A percentile compares a stretch with the other conserved stretches of the same genome.
These are phyloP conservation scores for Crepidodera aurea DNA, from an alignment of 2,888 invertebrate genomes.

Conservation along the genomic window DNA sequence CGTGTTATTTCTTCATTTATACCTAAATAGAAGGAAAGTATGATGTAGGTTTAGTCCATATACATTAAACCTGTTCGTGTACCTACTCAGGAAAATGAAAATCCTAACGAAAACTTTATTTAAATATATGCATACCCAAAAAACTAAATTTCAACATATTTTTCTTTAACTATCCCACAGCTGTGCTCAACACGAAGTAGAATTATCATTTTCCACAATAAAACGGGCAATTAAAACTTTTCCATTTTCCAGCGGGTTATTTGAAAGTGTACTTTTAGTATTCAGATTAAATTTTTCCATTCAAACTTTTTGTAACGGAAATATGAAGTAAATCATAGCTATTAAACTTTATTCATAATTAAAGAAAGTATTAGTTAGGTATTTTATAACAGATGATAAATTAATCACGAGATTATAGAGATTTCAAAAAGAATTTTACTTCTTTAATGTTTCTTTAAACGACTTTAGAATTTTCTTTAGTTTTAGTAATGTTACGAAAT, in stretches of 20 bases:
- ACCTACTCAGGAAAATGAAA: neutral
- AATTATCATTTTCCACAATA: conserved; percentile 10
- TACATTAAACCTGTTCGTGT: too few species aligned
- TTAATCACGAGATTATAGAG: neutral
- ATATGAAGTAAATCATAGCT: neutral
- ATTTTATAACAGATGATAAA: neutral
- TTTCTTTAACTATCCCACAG: neutral
- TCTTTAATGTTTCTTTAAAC: too few species aligned
- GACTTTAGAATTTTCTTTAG: too few species aligned
- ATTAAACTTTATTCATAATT: neutral
- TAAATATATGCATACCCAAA: neutral
- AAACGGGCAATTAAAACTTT: conserved; percentile 6
- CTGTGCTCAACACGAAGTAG: conserved; percentile 5
- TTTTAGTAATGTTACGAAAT: too few species aligned
- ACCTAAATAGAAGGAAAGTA: too few species aligned
- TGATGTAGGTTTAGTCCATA: too few species aligned
- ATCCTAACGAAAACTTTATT: neutral
- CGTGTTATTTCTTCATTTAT: too few species aligned
- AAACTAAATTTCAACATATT: conserved; percentile 2
- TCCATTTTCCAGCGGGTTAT: neutral
- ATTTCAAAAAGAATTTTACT: too few species aligned
- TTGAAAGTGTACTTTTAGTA: neutral
- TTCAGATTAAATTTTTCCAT: neutral
- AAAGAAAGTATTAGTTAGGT: neutral
- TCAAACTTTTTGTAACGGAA: neutral